Conservation (phyloP, 2,888 invertebrate genomes). For the Arenicola marina region DNA sequence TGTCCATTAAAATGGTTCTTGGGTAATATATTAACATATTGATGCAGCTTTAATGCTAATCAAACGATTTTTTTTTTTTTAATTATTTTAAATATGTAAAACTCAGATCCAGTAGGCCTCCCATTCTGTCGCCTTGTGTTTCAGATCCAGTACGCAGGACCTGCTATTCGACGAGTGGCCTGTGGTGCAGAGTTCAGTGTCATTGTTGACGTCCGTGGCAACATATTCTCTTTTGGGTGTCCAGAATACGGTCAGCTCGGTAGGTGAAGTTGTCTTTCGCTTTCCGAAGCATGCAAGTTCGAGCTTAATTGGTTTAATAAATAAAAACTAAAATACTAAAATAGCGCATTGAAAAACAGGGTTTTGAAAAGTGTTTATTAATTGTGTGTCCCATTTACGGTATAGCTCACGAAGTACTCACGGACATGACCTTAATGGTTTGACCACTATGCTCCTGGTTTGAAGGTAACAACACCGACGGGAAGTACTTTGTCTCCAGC, state of each 20-base stretch:
- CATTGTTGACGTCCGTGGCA: slow-evolving; percentile 86
- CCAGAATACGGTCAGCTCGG: slow-evolving; percentile 91
- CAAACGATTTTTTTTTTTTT: neutral
- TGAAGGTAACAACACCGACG: slow-evolving; percentile 88
- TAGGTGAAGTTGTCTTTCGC: slow-evolving; percentile 30
- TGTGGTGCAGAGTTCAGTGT: slow-evolving; percentile 93
- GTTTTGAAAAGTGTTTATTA: too few relatives aligned
- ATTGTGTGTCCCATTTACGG: too few relatives aligned
- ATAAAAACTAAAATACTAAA: too few relatives aligned
- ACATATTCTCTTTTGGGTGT: slow-evolving; percentile 86
- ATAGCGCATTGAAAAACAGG: too few relatives aligned
- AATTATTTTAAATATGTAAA: slow-evolving; percentile 45
- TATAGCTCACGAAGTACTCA: too few relatives aligned
- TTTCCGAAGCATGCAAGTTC: too few relatives aligned
- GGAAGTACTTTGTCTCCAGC: slow-evolving; percentile 88
- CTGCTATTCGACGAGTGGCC: slow-evolving; percentile 84
- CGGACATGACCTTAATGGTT: too few relatives aligned
- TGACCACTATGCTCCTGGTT: too few relatives aligned
- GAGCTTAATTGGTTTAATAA: too few relatives aligned
- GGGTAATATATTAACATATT: neutral
- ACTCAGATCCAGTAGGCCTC: too few relatives aligned
- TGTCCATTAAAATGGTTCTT: too few relatives aligned
- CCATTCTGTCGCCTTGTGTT: slow-evolving; percentile 6
- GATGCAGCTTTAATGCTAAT: neutral
- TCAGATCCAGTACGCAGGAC: slow-evolving; percentile 66